Evolutionary conservation across 2,888 invertebrate species (phyloP).

Genomic region (Ophion obscuratus): DNA sequence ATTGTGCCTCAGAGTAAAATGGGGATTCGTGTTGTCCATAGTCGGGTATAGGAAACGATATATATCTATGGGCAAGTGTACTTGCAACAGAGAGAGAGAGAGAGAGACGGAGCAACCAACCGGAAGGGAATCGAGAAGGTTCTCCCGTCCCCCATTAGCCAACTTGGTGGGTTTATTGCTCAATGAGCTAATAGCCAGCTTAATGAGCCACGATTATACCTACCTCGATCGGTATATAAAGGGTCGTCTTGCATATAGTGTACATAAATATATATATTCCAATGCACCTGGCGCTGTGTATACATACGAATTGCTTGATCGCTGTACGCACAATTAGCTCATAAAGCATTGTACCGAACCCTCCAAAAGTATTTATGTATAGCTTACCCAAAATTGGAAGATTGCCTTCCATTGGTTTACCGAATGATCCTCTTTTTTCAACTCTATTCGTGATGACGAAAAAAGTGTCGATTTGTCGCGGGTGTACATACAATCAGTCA

Average conservation of each 20-base stretch:
- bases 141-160: conserved; percentile 77
- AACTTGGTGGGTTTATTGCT: conserved; percentile 80
- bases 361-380: conserved; percentile 19
- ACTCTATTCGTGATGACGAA: background rate
- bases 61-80: background rate
- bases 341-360: conserved; percentile 14
- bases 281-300: conserved; percentile 27
- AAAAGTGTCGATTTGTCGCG: background rate
- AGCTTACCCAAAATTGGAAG: conserved; percentile 40
- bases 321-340: conserved; percentile 47
- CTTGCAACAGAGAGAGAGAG: conserved; percentile 13
- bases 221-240: conserved; percentile 67
- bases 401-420: conserved; percentile 1
- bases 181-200: conserved; percentile 80
- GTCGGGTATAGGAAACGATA: conserved; percentile 36
- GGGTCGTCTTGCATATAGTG: conserved; percentile 31
- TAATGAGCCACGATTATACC: conserved; percentile 80
- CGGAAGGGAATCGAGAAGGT: conserved; percentile 77
- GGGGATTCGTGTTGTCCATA: conserved; percentile 41
- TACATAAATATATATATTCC: background rate
- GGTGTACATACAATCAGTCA: background rate
- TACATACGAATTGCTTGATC: background rate
- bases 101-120: conserved; percentile 65
- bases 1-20: conserved; percentile 52
- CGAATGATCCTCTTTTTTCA: background rate